These are phyloP conservation scores for Sapajus apella DNA, from an alignment of 2,113 vertebrate genomes.

Conservation along the genomic window DNA sequence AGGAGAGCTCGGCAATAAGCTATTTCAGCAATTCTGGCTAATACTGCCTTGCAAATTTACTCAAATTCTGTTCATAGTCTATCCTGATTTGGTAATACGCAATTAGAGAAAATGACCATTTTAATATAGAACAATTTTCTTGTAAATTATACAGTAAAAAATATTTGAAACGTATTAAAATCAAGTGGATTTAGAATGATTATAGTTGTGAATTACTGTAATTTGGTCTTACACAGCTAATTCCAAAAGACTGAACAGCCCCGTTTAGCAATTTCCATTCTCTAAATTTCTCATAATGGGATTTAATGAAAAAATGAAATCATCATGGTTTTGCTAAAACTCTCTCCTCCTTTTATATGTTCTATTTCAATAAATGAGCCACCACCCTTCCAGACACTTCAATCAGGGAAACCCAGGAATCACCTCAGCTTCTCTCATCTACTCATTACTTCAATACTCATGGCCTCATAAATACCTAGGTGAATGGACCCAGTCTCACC, in stretches of 20 bases:
- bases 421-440: neutral
- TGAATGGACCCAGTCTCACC: neutral
- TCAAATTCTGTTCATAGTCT: conserved; percentile 62
- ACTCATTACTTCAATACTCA: neutral
- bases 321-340: conserved; percentile 20
- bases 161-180: conserved; percentile 79
- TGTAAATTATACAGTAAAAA: conserved; percentile 78
- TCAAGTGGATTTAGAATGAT: conserved; percentile 75
- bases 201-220: conserved; percentile 76
- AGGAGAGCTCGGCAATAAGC: conserved; percentile 14
- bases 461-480: neutral
- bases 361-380: conserved; percentile 7
- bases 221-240: conserved; percentile 71
- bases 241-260: conserved; percentile 59
- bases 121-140: conserved; percentile 77
- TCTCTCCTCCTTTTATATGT: neutral
- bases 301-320: conserved; percentile 48
- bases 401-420: neutral
- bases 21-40: conserved; percentile 41
- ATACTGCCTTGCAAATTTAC: conserved; percentile 52
- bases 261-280: conserved; percentile 70
- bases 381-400: neutral
- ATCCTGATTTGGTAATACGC: conserved; percentile 72
- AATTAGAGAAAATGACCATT: conserved; percentile 79
- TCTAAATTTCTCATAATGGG: conserved; percentile 61